Percentiles rank a stretch among this genome's conserved stretches.
Conservation (phyloP, 2,888 invertebrate genomes). For the Trilocha varians region DNA sequence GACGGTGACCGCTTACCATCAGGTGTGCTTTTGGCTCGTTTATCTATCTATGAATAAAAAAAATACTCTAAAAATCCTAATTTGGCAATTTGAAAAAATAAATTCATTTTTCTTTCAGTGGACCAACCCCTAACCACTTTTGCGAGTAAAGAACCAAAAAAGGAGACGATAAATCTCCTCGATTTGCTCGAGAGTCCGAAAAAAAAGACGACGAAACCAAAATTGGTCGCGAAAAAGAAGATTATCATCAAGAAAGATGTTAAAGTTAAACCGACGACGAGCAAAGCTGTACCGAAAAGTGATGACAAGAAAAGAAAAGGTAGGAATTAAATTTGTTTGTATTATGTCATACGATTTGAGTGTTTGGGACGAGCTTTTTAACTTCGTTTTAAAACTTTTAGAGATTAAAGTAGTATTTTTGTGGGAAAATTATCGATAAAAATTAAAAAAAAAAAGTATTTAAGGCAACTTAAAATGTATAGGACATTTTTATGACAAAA, state of each 20-base stretch:
- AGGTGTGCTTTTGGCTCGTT: too few relatives aligned
- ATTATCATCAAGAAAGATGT: constrained; percentile 37
- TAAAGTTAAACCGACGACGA: constrained; percentile 21
- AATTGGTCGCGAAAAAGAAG: constrained; percentile 40
- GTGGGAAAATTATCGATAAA: too few relatives aligned
- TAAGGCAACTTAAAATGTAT: too few relatives aligned
- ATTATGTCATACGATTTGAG: neutral
- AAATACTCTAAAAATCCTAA: neutral
- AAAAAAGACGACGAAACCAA: constrained; percentile 45
- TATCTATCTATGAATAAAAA: too few relatives aligned
- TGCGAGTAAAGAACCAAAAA: constrained; percentile 55
- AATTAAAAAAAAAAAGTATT: too few relatives aligned
- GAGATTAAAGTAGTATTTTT: too few relatives aligned
- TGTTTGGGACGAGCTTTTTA: neutral
- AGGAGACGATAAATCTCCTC: constrained; percentile 43
- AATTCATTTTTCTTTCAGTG: constrained; percentile 30
- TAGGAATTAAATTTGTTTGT: constrained; percentile 30
- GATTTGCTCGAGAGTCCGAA: constrained; percentile 50
- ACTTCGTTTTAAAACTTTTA: too few relatives aligned
- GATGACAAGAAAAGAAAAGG: constrained; percentile 62
- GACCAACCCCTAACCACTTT: constrained; percentile 56
- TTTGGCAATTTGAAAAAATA: neutral
- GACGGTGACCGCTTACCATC: too few relatives aligned
- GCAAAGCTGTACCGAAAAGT: constrained; percentile 35
- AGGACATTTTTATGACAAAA: too few relatives aligned